Conservation (phyloP, 37 sponge, comb jelly and placozoan species). For the Cladorhizidae sp. region DNA sequence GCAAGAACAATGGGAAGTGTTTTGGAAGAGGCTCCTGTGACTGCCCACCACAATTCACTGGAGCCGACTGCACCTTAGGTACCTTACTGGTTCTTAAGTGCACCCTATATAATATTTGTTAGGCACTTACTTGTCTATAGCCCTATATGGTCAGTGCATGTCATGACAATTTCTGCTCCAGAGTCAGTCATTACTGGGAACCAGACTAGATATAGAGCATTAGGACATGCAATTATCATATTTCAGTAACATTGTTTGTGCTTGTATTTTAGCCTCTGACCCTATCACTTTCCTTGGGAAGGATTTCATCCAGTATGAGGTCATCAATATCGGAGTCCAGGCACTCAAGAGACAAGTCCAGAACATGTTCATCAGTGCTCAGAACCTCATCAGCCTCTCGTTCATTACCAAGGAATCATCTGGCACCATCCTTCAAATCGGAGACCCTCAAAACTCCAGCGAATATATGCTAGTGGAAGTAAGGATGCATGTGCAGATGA, state of each 20-base stretch:
- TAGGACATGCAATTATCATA: neutral
- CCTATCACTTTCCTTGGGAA: conserved; percentile 57
- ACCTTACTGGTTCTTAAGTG: neutral
- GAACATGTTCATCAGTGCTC: conserved; percentile 21
- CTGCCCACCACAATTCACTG: conserved; percentile 41
- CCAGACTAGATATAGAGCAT: too few species aligned
- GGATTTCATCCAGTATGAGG: conserved; percentile 40
- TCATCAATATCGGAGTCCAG: neutral
- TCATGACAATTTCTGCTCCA: too few species aligned
- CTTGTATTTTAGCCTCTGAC: conserved; percentile 15
- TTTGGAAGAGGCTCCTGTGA: conserved; percentile 44
- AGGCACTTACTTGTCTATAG: too few species aligned
- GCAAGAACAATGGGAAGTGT: conserved; percentile 65
- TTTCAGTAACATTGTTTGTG: neutral
- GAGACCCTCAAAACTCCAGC: neutral
- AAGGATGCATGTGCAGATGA: too few species aligned
- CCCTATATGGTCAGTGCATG: too few species aligned
- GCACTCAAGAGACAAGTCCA: neutral
- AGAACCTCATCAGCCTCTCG: conserved; percentile 32
- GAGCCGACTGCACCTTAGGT: conserved; percentile 59
- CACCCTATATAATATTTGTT: too few species aligned
- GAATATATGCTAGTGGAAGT: conserved; percentile 62
- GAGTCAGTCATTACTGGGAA: too few species aligned
- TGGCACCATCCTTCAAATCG: conserved; percentile 55
- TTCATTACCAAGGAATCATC: conserved; percentile 8